These are phyloP conservation scores for Ardeotis arabs DNA, from an alignment of 2,113 vertebrate species.

Conservation along the genomic window DNA sequence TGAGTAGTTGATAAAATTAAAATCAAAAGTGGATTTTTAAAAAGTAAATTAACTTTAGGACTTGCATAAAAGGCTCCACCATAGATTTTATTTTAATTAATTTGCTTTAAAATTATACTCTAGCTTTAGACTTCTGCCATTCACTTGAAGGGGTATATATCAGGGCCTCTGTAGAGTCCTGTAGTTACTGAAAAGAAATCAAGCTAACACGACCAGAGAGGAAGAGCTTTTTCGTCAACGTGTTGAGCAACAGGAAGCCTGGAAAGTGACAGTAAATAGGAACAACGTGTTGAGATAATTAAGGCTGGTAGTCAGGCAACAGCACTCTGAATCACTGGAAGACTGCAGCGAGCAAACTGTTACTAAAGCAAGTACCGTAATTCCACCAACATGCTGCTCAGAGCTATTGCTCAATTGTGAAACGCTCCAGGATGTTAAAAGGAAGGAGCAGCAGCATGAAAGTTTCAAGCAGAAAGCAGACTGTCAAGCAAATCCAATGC, in stretches of 20 bases:
- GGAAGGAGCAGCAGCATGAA: constrained; percentile 39
- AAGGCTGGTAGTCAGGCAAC: constrained; percentile 65
- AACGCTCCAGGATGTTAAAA: constrained; percentile 23
- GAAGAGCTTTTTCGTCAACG: constrained; percentile 1
- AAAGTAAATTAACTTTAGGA: not conserved
- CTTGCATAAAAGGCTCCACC: not conserved
- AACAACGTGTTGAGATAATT: constrained; percentile 70
- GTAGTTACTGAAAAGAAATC: not conserved
- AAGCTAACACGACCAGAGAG: constrained; percentile 26
- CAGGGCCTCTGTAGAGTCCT: not conserved
- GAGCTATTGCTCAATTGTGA: constrained; percentile 59
- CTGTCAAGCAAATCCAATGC: not conserved
- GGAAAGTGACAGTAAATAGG: constrained; percentile 70
- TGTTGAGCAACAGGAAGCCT: constrained; percentile 69
- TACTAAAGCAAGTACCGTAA: constrained; percentile 19
- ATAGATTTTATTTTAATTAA: not conserved
- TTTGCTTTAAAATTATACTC: not conserved
- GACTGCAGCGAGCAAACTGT: constrained; percentile 37
- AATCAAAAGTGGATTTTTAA: not conserved
- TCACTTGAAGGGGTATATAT: not conserved
- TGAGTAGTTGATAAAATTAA: not conserved
- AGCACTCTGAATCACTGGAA: constrained; percentile 52
- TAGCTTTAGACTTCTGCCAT: not conserved
- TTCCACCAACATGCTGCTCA: constrained; percentile 39
- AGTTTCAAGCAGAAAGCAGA: constrained; percentile 29